phyloP scores from a whole-genome alignment of 1,140 invertebrate genomes.

The Battus philenor region DNA sequence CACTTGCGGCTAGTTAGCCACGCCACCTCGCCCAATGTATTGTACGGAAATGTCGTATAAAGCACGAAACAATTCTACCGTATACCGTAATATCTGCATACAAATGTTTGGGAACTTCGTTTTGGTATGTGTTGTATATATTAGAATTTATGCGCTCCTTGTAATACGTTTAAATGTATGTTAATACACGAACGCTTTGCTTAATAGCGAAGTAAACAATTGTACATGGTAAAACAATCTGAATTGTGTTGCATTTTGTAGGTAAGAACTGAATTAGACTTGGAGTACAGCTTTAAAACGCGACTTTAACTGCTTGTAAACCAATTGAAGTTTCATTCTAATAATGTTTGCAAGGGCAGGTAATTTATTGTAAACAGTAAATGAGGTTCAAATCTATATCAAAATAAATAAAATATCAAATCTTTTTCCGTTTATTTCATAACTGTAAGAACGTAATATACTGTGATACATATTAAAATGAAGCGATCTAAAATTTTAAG shows the following conservation, averaged over 20 bases:
- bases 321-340: no score
- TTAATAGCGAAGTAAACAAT: conserved; percentile 5
- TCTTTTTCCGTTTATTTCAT: no score
- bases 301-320: no score
- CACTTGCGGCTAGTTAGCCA: conserved; percentile 53
- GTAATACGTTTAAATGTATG: conserved; percentile 16
- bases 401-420: no score
- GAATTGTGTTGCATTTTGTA: not conserved
- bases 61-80: conserved; percentile 66
- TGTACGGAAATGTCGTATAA: conserved; percentile 62
- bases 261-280: not conserved
- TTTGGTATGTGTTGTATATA: conserved; percentile 41
- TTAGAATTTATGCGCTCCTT: conserved; percentile 41
- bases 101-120: conserved; percentile 56
- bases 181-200: conserved; percentile 9
- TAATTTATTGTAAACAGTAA: no score
- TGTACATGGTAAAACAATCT: not conserved
- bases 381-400: no score
- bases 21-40: conserved; percentile 51
- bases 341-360: no score
- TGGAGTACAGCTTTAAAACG: no score
- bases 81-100: conserved; percentile 69
- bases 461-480: no score
- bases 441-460: no score
- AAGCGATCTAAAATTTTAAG: no score